These are phyloP conservation scores for Cryptus armator DNA, from an alignment of 2,888 invertebrate genomes.

Conservation along the genomic window DNA sequence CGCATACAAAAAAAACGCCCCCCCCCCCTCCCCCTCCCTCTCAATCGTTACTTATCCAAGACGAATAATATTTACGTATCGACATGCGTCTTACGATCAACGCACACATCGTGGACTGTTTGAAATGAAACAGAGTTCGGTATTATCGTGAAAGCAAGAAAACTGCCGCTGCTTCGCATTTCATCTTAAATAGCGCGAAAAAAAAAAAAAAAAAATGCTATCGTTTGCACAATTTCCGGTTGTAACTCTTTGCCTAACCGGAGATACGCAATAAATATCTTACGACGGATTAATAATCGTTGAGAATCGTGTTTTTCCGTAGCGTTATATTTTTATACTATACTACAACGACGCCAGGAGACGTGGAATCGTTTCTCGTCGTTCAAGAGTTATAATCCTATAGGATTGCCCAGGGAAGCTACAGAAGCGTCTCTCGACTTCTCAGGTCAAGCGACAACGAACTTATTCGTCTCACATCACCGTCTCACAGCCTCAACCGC, in stretches of 20 bases:
- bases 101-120: not conserved
- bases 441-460: conserved; percentile 22
- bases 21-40: not conserved
- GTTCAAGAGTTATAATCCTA: not conserved
- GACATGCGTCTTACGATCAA: conserved; percentile 5
- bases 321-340: conserved; percentile 4
- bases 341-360: not conserved
- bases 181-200: not conserved
- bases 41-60: conserved; percentile 40
- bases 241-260: not conserved
- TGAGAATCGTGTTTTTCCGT: not conserved
- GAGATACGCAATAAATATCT: not conserved
- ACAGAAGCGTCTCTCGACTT: conserved; percentile 8
- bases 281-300: conserved; percentile 7
- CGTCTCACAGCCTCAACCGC: not conserved
- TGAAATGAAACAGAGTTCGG: conserved; percentile 24
- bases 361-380: not conserved
- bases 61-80: conserved; percentile 55
- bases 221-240: conserved; percentile 4
- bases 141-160: not conserved
- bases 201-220: not conserved
- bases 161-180: not conserved
- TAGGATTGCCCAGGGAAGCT: not conserved
- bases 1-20: too few relatives aligned
- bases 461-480: conserved; percentile 29